Conservation (phyloP, 2,113 vertebrate species). For the Rhabdornis inornatus region DNA sequence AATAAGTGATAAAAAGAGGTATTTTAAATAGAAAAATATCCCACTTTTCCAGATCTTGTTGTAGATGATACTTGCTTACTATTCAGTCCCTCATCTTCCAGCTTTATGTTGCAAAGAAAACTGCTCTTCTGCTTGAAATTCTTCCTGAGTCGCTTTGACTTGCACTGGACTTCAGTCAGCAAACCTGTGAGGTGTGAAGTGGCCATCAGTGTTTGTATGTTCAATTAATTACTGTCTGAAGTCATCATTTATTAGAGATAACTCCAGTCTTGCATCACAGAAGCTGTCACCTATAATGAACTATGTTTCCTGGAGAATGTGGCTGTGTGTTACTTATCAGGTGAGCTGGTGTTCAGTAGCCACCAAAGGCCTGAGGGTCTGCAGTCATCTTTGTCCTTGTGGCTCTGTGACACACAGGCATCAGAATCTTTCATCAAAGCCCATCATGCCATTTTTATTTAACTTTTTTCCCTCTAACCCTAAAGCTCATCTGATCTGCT, state of each 20-base stretch:
- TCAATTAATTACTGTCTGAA: neutral
- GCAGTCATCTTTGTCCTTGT: neutral
- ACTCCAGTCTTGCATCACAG: neutral
- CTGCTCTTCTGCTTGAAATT: slow-evolving; percentile 80
- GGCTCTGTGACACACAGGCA: neutral
- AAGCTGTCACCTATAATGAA: neutral
- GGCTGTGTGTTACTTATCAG: neutral
- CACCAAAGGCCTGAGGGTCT: neutral
- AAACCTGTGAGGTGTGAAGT: slow-evolving; percentile 72
- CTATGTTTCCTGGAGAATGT: neutral
- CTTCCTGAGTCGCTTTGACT: slow-evolving; percentile 90
- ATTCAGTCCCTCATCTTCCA: slow-evolving; percentile 80
- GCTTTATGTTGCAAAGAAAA: slow-evolving; percentile 65
- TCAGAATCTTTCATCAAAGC: neutral
- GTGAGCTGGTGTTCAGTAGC: neutral
- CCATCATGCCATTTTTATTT: neutral
- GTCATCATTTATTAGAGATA: neutral
- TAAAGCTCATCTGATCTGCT: neutral
- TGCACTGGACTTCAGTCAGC: slow-evolving; percentile 93
- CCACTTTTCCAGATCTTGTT: slow-evolving; percentile 77
- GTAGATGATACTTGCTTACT: slow-evolving; percentile 84
- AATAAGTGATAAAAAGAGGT: neutral
- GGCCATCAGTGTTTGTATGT: neutral
- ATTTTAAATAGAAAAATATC: slow-evolving; percentile 13
- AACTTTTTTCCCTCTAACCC: neutral